phyloP scores from a whole-genome alignment of 1,140 invertebrate genomes.

The Leptoteleia sp. region DNA sequence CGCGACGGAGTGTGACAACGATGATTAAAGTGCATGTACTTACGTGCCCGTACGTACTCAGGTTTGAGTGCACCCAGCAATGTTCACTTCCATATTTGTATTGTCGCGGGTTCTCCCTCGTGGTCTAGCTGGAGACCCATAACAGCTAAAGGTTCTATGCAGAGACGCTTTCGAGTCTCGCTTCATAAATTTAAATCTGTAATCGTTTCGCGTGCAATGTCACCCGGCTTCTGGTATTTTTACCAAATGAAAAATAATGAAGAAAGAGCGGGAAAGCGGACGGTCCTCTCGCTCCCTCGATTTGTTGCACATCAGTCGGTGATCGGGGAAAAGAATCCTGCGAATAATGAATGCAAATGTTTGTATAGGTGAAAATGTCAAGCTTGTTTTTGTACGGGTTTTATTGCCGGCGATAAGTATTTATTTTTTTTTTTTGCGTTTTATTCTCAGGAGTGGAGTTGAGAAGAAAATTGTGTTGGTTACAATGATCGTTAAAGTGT shows the following conservation, averaged over 20 bases:
- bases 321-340: conserved; percentile 28
- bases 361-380: conserved; percentile 17
- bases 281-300: conserved; percentile 3
- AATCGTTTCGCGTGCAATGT: conserved; percentile 57
- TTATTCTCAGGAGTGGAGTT: conserved; percentile 46
- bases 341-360: conserved; percentile 25
- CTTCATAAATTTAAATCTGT: conserved; percentile 45
- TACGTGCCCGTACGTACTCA: conserved; percentile 74
- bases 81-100: conserved; percentile 62
- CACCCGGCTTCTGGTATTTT: conserved; percentile 26
- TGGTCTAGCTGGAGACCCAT: conserved; percentile 64
- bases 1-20: conserved; percentile 70
- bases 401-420: conserved; percentile 21
- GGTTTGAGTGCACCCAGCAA: conserved; percentile 58
- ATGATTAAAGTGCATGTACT: conserved; percentile 80
- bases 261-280: not conserved
- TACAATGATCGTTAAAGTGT: conserved; percentile 30
- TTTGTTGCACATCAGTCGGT: conserved; percentile 21
- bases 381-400: conserved; percentile 6
- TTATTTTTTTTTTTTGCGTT: too few relatives aligned
- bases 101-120: conserved; percentile 73
- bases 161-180: conserved; percentile 25
- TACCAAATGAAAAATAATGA: conserved; percentile 42
- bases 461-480: conserved; percentile 7
- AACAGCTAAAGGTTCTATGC: conserved; percentile 42